A percentile compares a stretch with the other conserved stretches of the same genome.
Conservation (phyloP, 2,888 invertebrate genomes). For the Xestoiulus laeticollis region DNA sequence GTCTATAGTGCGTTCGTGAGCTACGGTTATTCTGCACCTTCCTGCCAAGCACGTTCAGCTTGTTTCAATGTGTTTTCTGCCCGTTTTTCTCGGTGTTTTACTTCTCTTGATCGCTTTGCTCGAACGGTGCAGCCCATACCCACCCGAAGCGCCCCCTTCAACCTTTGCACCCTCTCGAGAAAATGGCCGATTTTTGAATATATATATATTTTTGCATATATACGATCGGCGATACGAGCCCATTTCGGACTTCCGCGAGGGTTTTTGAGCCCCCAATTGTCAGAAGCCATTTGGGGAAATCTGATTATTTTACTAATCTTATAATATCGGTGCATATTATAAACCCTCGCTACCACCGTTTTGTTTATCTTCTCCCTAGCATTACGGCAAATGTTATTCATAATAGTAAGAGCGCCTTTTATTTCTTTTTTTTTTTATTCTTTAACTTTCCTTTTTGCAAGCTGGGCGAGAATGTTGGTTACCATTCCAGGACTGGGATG, state of each 20-base stretch:
- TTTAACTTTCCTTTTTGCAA: background rate
- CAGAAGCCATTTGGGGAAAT: background rate
- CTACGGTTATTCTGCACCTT: background rate
- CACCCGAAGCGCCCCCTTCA: background rate
- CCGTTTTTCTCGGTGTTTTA: constrained; percentile 37
- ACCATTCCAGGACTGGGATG: constrained; percentile 34
- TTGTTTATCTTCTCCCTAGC: background rate
- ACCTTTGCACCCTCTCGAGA: constrained; percentile 17
- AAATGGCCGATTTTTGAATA: constrained; percentile 10
- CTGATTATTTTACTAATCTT: constrained; percentile 32
- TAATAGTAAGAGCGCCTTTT: background rate
- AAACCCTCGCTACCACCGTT: background rate
- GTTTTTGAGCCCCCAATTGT: background rate
- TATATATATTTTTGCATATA: constrained; percentile 37
- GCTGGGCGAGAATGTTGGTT: background rate
- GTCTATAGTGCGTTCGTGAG: background rate
- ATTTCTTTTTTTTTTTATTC: background rate
- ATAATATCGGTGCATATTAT: constrained; percentile 34
- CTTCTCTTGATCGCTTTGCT: background rate
- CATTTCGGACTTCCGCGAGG: background rate
- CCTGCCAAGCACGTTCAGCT: background rate
- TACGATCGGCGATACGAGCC: constrained; percentile 32
- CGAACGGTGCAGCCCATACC: background rate
- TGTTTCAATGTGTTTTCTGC: background rate
- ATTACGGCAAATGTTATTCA: background rate